phyloP scores from a whole-genome alignment of 2,888 invertebrate species.

The Calameuta pallipes region DNA sequence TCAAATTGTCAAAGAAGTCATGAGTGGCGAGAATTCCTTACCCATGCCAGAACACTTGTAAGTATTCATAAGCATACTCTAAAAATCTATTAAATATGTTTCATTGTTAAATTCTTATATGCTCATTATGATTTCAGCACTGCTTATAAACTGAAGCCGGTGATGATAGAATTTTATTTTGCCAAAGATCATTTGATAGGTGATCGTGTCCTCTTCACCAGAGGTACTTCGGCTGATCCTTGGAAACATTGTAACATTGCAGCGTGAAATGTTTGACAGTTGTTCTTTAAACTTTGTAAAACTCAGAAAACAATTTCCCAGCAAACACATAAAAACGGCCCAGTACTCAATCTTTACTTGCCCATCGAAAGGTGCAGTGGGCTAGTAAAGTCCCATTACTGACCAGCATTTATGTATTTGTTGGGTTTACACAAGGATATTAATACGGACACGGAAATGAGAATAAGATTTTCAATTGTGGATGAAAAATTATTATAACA shows the following conservation, averaged over 20 bases:
- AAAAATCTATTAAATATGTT: background rate
- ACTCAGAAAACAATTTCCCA: background rate
- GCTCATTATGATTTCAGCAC: conserved; percentile 57
- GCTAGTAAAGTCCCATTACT: background rate
- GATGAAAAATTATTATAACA: background rate
- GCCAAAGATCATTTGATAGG: conserved; percentile 62
- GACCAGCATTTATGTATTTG: background rate
- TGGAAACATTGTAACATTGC: conserved; percentile 62
- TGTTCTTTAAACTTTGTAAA: no score
- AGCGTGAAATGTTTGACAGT: conserved; percentile 42
- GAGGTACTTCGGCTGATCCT: conserved; percentile 34
- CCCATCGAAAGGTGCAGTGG: background rate
- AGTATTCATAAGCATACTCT: conserved; percentile 37
- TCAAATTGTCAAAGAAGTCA: conserved; percentile 55
- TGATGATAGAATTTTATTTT: conserved; percentile 67
- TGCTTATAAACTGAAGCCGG: conserved; percentile 66
- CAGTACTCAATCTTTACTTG: background rate
- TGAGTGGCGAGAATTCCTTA: conserved; percentile 52
- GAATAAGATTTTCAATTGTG: no score
- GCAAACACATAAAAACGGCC: no score
- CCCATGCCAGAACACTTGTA: conserved; percentile 68
- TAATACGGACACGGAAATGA: background rate
- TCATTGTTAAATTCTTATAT: background rate
- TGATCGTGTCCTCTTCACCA: conserved; percentile 65
- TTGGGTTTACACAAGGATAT: background rate